phyloP scores from a whole-genome alignment of 2,113 vertebrate species.

The Phrynosoma blainvillii region DNA sequence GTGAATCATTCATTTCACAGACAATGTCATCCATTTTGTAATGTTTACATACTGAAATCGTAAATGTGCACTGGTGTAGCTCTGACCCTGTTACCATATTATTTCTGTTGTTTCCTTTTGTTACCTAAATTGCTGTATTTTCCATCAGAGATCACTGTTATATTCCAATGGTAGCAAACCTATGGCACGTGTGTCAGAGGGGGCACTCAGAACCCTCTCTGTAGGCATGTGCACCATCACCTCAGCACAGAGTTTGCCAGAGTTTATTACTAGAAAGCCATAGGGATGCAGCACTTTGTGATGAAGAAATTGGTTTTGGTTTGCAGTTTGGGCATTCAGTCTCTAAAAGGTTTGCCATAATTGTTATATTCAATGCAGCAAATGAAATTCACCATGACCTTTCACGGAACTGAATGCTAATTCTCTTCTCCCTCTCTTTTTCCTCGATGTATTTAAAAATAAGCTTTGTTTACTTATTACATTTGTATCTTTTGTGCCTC shows the following conservation, averaged over 20 bases:
- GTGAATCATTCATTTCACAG: background rate
- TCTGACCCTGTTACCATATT: background rate
- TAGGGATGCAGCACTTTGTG: too few relatives aligned
- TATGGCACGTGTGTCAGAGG: too few relatives aligned
- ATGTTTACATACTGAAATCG: constrained; percentile 20
- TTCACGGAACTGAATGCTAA: background rate
- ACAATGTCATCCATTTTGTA: background rate
- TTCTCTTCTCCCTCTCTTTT: background rate
- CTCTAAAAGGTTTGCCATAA: too few relatives aligned
- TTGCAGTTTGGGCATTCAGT: too few relatives aligned
- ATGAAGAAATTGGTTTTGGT: too few relatives aligned
- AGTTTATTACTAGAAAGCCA: too few relatives aligned
- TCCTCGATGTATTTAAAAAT: background rate
- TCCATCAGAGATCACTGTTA: background rate
- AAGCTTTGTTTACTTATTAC: too few relatives aligned
- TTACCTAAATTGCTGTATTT: background rate
- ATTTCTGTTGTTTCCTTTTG: background rate
- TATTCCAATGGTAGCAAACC: too few relatives aligned
- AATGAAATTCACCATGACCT: background rate
- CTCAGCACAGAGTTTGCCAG: too few relatives aligned
- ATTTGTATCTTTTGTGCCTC: too few relatives aligned
- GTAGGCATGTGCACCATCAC: too few relatives aligned
- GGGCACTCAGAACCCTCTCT: too few relatives aligned
- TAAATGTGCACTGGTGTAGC: background rate
- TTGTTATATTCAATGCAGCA: background rate